These are phyloP conservation scores for Drosophila parvula DNA, from an alignment of 1,140 invertebrate species.

Conservation along the genomic window DNA sequence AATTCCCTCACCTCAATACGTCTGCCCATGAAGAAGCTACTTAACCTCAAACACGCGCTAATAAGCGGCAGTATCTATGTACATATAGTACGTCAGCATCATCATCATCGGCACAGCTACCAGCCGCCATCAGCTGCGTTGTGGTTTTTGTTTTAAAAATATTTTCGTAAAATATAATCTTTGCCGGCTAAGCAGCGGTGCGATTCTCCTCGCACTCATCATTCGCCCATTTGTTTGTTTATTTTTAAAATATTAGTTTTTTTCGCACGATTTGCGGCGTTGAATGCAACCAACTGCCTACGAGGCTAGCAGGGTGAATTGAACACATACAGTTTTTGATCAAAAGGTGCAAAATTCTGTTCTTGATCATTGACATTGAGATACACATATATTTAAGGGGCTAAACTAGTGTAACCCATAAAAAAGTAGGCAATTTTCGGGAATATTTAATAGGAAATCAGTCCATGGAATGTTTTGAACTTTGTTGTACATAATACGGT, in stretches of 20 bases:
- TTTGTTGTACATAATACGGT: too few relatives aligned
- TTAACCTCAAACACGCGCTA: conserved; percentile 59
- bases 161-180: conserved; percentile 72
- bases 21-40: conserved; percentile 6
- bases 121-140: conserved; percentile 35
- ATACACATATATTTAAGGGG: not conserved
- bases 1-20: not conserved
- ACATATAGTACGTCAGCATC: conserved; percentile 20
- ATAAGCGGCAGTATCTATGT: conserved; percentile 20
- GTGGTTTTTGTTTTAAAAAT: conserved; percentile 67
- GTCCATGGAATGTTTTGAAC: too few relatives aligned
- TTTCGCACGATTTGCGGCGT: conserved; percentile 66
- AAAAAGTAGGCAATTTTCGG: too few relatives aligned
- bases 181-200: conserved; percentile 57
- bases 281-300: conserved; percentile 23
- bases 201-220: conserved; percentile 27
- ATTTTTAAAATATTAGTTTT: conserved; percentile 78
- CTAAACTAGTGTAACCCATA: too few relatives aligned
- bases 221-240: conserved; percentile 60
- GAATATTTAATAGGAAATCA: too few relatives aligned
- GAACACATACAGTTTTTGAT: conserved; percentile 1
- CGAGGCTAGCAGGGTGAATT: not conserved
- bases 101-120: not conserved
- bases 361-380: conserved; percentile 12
- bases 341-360: conserved; percentile 16